Evolutionary conservation across 1,140 invertebrate species (phyloP), one percentile per base, ranked within the genome.

Genomic region (Brachionus koreanus): DNA sequence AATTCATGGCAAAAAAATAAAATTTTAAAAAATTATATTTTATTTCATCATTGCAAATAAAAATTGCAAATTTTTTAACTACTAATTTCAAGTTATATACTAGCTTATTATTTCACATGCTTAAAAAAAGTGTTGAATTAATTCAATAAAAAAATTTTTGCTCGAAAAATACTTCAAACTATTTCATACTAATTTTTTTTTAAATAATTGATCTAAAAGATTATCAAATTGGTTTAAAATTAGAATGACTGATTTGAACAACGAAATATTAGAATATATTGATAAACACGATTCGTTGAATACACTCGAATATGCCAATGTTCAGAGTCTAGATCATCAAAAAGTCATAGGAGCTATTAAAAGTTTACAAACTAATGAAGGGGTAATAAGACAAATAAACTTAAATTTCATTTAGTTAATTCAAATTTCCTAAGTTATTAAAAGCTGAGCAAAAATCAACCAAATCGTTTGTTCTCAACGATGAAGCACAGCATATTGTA

Each of bases 331-430:
- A 86, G 94, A 97, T 86, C 96, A 98, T 90, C 96, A 99, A 87
- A 96, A 95, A 89, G 91, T 98, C 65, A 92, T 99, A 37, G 97
- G 97, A 25, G 93, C 93, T 9, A 91, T 99, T 16, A 98, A 98
- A 89, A 98, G 95, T 90, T 90, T 98, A 7, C 92, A 96, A 88
- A 91, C 93, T 57, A 87, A 94, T 83, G 93, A 92, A 83, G 93
- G 95, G 85, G 92, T 94, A 87, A 90, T 43, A 19, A 42, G 82
- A 52, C n/a, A n/a, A 82, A 63, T 7, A 16, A 67, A 16, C 3
- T 83, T 43, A 84, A 37, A n/a, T 67, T 49, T 81, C 6, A 39
- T 39, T 46, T 29, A 5, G 9, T 42, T n/a, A 19, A 29, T 33
- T 42, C 5, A 42, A 72, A 43, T 83, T n/a, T 13, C 29, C 67